Evolutionary conservation across 2,797 vertebrate species (phyloP), one percentile per base, ranked within the genome.

Genomic region (Todus mexicanus): DNA sequence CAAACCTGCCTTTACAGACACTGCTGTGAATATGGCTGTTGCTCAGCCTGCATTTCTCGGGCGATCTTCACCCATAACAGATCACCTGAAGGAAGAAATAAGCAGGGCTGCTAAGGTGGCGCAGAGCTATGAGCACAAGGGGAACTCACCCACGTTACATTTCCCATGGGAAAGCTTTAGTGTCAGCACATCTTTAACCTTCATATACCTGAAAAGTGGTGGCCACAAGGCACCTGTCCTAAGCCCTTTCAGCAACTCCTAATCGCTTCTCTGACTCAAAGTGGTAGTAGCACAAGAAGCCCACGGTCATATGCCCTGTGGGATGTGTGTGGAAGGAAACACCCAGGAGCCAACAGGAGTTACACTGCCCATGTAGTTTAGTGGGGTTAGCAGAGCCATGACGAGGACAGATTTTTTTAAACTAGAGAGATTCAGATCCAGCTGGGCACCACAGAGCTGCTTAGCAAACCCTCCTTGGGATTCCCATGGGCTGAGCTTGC

Each of bases 351-450:
- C 15, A 4, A 38, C 5, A 20, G 15, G 14, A 47, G 5, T 71
- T 53, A 26, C 7, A 35, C 14, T 6, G 10, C 12, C 35, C 15
- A 0, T 1, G 5, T 21, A 9, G 5, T 35, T 50, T 70, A n/a
- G 16, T 15, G 9, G 42, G 16, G 33, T 27, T 27, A 71, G 27
- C 2, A 76, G 33, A 89, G 22, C 9, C 6, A 16, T 2, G 7
- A 31, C 2, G 29, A 75, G 14, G 12, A 4, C 9, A 3, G 12
- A 2, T 25, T 2, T 25, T 73, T 79, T 61, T 27, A 33, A 53
- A n/a, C 6, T 43, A 15, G 20, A 12, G 16, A 37, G 21, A 50
- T 72, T 72, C 13, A 50, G n/a, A 21, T 35, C 35, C 14, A 53
- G 15, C 7, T 51, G 51, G n/a, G 64, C 11, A 79, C 12, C 43